Conservation (phyloP, 2,113 vertebrate species). For the Dermatemys mawii region DNA sequence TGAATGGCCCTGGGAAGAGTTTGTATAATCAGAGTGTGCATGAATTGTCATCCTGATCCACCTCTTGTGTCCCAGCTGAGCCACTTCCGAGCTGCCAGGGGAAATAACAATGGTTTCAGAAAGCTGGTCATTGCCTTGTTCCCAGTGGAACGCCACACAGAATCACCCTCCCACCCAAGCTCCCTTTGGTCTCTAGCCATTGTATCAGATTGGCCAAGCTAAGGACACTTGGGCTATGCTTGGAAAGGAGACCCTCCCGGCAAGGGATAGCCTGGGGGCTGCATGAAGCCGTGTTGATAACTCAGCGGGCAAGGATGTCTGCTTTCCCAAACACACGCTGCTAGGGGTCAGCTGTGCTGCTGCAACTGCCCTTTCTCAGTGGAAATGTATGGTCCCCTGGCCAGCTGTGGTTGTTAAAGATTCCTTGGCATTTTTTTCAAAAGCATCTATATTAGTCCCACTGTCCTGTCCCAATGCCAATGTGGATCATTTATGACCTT, state of each 20-base stretch:
- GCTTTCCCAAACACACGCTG: neutral
- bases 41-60: neutral
- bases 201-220: neutral
- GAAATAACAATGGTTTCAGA: neutral
- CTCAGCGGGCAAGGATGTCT: neutral
- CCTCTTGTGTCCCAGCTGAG: neutral
- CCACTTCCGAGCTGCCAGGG: neutral
- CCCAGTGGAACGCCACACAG: neutral
- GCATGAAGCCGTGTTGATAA: neutral
- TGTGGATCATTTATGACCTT: slow-evolving; percentile 23
- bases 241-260: neutral
- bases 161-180: neutral
- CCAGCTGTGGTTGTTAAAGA: neutral
- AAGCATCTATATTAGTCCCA: neutral
- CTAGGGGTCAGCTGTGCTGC: neutral
- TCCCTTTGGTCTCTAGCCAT: neutral
- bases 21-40: neutral
- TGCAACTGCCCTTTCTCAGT: neutral
- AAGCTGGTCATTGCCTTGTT: neutral
- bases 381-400: neutral
- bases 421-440: neutral
- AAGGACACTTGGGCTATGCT: neutral
- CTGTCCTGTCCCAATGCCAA: neutral
- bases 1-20: slow-evolving; percentile 3
- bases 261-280: neutral